phyloP scores from a whole-genome alignment of 2,888 invertebrate genomes.

The Bursaphelenchus okinawaensis region DNA sequence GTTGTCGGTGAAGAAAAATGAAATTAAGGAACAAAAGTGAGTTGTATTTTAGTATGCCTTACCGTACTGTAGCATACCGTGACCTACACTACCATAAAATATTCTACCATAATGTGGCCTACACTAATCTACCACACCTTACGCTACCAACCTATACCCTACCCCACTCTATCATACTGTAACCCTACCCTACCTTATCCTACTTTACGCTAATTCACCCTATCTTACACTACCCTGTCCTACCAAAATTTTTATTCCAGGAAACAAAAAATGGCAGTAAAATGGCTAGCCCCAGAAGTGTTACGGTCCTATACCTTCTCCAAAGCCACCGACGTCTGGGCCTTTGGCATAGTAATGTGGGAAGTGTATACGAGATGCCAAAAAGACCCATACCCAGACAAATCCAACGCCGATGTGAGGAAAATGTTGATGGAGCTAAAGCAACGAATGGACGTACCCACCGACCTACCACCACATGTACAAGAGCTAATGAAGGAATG shows the following conservation, averaged over 20 bases:
- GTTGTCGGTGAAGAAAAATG: constrained; percentile 8
- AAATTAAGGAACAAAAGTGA: constrained; percentile 8
- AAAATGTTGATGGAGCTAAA: neutral
- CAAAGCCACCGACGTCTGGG: constrained; percentile 12
- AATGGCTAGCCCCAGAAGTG: constrained; percentile 10
- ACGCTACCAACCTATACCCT: too few species aligned
- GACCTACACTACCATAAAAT: too few species aligned
- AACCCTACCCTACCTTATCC: too few species aligned
- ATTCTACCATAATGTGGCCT: too few species aligned
- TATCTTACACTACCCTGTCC: too few species aligned
- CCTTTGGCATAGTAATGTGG: constrained; percentile 16
- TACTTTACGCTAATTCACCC: too few species aligned
- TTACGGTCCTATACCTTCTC: constrained; percentile 6
- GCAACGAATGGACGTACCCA: constrained; percentile 6
- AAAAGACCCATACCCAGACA: constrained; percentile 14
- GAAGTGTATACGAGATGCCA: constrained; percentile 15
- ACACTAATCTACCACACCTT: too few species aligned
- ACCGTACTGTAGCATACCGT: too few species aligned
- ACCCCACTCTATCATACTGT: too few species aligned
- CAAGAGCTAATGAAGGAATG: constrained; percentile 15
- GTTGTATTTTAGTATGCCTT: constrained; percentile 5
- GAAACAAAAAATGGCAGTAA: constrained; percentile 3
- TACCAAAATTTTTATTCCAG: constrained; percentile 8
- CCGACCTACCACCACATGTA: constrained; percentile 1
- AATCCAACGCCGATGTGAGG: constrained; percentile 8